Conservation (phyloP, 2,113 vertebrate genomes). For the Lagopus muta region DNA sequence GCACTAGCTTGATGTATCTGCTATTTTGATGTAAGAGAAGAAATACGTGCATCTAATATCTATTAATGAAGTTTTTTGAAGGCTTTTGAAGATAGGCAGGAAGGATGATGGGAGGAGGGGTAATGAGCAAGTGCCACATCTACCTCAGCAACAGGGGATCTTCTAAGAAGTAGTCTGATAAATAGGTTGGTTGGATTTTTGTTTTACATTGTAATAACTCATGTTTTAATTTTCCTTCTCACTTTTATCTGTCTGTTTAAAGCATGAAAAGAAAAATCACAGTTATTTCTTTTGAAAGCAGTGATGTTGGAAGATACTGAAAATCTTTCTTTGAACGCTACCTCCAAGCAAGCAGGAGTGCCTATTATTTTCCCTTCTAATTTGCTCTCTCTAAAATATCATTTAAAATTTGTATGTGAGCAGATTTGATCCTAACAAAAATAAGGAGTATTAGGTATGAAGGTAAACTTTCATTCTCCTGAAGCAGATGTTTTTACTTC, state of each 20-base stretch:
- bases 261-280: neutral
- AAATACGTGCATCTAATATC: neutral
- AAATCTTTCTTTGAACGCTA: neutral
- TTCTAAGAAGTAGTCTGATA: neutral
- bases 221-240: slow-evolving; percentile 11
- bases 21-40: neutral
- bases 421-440: neutral
- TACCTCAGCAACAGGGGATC: neutral
- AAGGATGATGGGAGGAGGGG: neutral
- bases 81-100: neutral
- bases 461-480: neutral
- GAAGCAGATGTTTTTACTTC: neutral
- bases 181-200: neutral
- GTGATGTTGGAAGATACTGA: neutral
- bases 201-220: neutral
- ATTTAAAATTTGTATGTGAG: neutral
- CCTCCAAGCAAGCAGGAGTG: neutral
- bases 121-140: neutral
- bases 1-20: accelerated
- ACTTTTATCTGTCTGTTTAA: neutral
- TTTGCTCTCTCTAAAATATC: neutral
- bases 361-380: accelerated
- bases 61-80: neutral
- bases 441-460: neutral
- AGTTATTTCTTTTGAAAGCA: neutral